Conservation (phyloP, 1,140 invertebrate genomes). For the Drosophila paulistorum region DNA sequence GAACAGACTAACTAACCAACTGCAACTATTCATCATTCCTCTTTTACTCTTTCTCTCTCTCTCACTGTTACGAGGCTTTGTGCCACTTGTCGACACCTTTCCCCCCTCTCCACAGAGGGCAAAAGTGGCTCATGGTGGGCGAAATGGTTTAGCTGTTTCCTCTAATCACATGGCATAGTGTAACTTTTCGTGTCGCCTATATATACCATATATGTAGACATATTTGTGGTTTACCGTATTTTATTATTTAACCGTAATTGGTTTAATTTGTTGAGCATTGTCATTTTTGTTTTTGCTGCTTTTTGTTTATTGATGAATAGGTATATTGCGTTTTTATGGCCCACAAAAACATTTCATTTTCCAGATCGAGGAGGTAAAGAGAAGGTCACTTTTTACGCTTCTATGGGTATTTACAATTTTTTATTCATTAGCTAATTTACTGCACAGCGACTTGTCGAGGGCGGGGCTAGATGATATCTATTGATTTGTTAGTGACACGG, state of each 20-base stretch:
- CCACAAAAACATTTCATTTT: conserved; percentile 28
- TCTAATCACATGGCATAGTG: conserved; percentile 25
- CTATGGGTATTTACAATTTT: conserved; percentile 33
- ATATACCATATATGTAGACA: too few relatives aligned
- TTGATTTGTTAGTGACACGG: conserved; percentile 8
- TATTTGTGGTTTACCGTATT: conserved; percentile 22
- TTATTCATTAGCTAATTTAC: conserved; percentile 53
- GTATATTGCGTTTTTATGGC: conserved; percentile 20
- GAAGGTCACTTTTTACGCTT: conserved; percentile 61
- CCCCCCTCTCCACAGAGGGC: background rate
- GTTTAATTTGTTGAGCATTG: conserved; percentile 67
- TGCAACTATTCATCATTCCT: conserved; percentile 37
- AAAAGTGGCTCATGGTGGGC: background rate
- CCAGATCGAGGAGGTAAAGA: conserved; percentile 19
- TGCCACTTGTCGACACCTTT: conserved; percentile 5
- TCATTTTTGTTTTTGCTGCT: conserved; percentile 39
- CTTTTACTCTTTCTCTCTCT: conserved; percentile 5
- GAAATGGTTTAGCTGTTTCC: conserved; percentile 26
- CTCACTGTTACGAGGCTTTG: background rate
- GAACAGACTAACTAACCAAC: conserved; percentile 34
- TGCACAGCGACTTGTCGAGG: conserved; percentile 16
- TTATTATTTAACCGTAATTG: conserved; percentile 76
- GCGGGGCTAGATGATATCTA: conserved; percentile 8
- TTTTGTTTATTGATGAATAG: conserved; percentile 32
- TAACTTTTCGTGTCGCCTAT: conserved; percentile 19